A percentile compares a stretch with the other conserved stretches of the same genome.
Conservation (phyloP, 2,888 invertebrate species). For the Sinotaia quadrata region DNA sequence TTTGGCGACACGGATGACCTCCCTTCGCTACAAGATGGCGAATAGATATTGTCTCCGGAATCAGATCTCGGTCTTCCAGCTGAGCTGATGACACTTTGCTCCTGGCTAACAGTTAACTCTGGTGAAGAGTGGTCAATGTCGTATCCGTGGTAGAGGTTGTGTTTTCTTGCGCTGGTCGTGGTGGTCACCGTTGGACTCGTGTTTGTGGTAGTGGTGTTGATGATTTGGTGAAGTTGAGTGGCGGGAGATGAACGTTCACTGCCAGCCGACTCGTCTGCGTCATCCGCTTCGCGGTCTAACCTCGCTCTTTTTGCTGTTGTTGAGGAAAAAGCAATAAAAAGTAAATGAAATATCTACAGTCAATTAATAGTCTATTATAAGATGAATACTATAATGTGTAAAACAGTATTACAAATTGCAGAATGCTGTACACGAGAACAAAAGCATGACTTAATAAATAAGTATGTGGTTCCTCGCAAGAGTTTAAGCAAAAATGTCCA, state of each 20-base stretch:
- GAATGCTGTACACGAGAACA: too few species aligned
- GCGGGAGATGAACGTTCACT: conserved; percentile 16
- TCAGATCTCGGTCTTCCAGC: background rate
- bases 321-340: too few species aligned
- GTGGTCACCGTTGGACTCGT: background rate
- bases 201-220: background rate
- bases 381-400: too few species aligned
- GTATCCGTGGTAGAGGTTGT: background rate
- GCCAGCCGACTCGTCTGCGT: conserved; percentile 27
- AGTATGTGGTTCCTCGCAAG: too few species aligned
- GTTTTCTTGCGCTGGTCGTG: background rate
- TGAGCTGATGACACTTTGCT: too few species aligned
- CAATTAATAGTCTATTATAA: too few species aligned
- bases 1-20: conserved; percentile 7
- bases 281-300: conserved; percentile 39
- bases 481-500: too few species aligned
- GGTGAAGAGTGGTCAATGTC: background rate
- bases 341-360: too few species aligned
- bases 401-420: too few species aligned
- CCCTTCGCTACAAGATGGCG: conserved; percentile 9
- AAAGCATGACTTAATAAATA: too few species aligned
- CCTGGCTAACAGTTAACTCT: background rate
- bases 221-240: conserved; percentile 29
- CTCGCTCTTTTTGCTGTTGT: conserved; percentile 48
- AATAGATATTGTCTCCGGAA: background rate